A percentile compares a stretch with the other conserved stretches of the same genome.
Conservation (phyloP, 2,797 vertebrate species). For the Synaphobranchus kaupii region DNA sequence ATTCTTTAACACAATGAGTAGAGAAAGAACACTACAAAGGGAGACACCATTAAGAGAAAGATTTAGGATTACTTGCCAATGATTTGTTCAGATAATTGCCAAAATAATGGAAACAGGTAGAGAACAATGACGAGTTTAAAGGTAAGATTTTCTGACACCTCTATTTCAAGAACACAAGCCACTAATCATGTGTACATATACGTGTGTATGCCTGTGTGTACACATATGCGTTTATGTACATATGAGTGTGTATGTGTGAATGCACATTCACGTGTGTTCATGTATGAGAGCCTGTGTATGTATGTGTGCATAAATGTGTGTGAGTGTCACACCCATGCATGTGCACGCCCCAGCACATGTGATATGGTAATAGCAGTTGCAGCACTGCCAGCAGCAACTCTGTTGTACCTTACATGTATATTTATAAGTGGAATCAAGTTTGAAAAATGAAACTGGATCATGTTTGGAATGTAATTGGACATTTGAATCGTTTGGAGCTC, state of each 20-base stretch:
- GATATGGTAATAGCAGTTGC: conserved; percentile 13
- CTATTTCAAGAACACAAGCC: no score
- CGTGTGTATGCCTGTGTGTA: neutral
- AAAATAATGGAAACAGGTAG: no score
- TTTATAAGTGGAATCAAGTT: conserved; percentile 21
- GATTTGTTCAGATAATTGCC: neutral
- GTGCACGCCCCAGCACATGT: neutral
- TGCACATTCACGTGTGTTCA: neutral
- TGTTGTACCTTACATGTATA: conserved; percentile 18
- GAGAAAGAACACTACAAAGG: neutral
- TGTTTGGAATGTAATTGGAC: conserved; percentile 25
- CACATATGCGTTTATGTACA: neutral
- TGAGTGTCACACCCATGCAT: neutral
- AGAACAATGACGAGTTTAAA: no score
- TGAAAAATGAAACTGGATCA: conserved; percentile 21
- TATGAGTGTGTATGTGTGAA: neutral
- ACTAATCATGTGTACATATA: neutral
- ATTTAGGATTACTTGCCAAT: neutral
- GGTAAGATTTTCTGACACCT: no score
- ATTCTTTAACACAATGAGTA: neutral
- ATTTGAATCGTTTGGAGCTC: conserved; percentile 15
- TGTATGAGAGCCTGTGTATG: neutral
- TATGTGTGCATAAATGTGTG: neutral
- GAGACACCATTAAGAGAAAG: neutral
- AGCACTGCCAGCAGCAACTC: conserved; percentile 7